A percentile compares a stretch with the other conserved stretches of the same genome.
These are phyloP conservation scores for Riparia riparia DNA, from an alignment of 2,113 vertebrate species.

Conservation along the genomic window DNA sequence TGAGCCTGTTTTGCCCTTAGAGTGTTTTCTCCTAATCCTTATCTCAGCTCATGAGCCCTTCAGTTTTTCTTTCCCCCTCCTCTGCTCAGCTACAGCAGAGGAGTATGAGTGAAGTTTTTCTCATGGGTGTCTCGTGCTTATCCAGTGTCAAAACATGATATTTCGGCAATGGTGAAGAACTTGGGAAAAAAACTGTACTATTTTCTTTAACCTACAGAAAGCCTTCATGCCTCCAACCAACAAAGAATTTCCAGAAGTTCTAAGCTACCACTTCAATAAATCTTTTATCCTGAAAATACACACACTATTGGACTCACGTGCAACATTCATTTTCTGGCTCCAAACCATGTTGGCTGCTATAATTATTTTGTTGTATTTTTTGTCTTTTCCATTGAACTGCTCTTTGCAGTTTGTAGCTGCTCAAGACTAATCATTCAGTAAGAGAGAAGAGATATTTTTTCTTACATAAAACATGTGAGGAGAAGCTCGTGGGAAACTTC, in stretches of 20 bases:
- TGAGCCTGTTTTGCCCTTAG: not conserved
- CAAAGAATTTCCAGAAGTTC: not conserved
- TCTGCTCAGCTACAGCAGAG: not conserved
- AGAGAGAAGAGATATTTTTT: not conserved
- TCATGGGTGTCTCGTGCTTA: not conserved
- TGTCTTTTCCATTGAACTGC: not conserved
- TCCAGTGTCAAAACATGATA: not conserved
- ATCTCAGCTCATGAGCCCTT: not conserved
- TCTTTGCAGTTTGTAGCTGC: not conserved
- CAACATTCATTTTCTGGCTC: not conserved
- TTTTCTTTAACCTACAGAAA: not conserved
- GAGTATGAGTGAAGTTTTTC: not conserved
- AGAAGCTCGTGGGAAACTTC: not conserved
- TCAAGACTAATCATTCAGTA: not conserved
- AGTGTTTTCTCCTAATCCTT: not conserved
- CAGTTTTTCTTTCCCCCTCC: not conserved
- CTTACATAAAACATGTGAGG: not conserved
- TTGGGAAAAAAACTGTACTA: fast-evolving
- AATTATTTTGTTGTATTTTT: not conserved
- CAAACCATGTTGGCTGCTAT: not conserved
- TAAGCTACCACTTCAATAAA: not conserved
- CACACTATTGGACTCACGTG: not conserved
- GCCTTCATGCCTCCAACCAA: not conserved
- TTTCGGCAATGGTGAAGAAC: not conserved
- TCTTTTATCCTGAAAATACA: not conserved